These are phyloP conservation scores for Chlorops oryzae DNA, from an alignment of 1,140 invertebrate genomes.

Conservation along the genomic window DNA sequence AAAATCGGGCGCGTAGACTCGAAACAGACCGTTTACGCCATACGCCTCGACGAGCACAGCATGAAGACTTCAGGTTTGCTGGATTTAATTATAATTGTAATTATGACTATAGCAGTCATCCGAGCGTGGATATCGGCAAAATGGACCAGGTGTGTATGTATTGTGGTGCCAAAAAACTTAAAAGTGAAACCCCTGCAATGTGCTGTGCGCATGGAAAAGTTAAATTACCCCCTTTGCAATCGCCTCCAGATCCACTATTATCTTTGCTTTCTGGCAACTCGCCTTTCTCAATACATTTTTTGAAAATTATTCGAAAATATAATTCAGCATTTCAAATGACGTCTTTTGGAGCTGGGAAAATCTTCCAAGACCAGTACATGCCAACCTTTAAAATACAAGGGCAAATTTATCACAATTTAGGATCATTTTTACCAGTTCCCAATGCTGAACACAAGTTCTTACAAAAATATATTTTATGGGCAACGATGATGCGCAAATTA, in stretches of 20 bases:
- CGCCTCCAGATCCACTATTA: neutral
- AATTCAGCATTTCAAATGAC: conserved; percentile 23
- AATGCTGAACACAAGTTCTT: conserved; percentile 23
- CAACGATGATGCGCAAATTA: conserved; percentile 48
- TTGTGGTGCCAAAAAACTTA: no score
- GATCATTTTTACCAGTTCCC: conserved; percentile 32
- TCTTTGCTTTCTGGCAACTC: neutral
- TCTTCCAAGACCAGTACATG: conserved; percentile 37
- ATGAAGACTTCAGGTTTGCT: no score
- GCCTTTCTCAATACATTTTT: conserved; percentile 37
- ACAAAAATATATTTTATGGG: no score
- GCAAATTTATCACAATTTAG: conserved; percentile 48
- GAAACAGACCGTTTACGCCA: no score
- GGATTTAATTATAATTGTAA: no score
- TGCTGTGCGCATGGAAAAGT: conserved; percentile 11
- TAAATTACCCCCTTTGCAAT: neutral
- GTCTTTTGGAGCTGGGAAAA: conserved; percentile 18
- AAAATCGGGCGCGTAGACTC: no score
- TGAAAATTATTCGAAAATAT: conserved; percentile 30
- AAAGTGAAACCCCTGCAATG: conserved; percentile 11
- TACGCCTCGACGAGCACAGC: no score
- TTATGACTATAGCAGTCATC: no score
- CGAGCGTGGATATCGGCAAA: no score
- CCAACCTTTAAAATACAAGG: conserved; percentile 50
- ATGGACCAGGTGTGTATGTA: no score